Percentiles rank a stretch among this genome's conserved stretches.
phyloP scores from a whole-genome alignment of 2,888 invertebrate genomes.

The Apamea anceps region DNA sequence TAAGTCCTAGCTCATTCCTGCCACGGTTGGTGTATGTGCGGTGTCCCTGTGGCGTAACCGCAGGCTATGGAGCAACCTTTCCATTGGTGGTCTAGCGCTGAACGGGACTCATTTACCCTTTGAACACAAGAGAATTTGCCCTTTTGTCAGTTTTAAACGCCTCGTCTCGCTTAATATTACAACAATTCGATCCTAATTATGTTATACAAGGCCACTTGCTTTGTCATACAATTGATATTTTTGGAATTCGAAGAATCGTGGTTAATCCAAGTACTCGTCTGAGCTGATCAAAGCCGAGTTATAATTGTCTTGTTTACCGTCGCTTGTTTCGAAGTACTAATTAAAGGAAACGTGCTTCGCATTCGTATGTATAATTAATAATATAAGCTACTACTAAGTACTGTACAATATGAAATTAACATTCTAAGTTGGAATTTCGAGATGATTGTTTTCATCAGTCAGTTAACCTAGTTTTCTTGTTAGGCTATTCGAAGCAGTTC shows the following conservation, averaged over 20 bases:
- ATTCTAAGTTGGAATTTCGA: background rate
- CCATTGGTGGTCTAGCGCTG: conserved; percentile 38
- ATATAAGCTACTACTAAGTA: background rate
- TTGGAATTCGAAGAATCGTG: conserved; percentile 16
- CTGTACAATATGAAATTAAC: conserved; percentile 8
- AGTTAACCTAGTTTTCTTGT: conserved; percentile 6
- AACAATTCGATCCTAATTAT: conserved; percentile 27
- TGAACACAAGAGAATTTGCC: conserved; percentile 40
- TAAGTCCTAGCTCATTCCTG: conserved; percentile 56
- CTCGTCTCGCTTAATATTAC: conserved; percentile 19
- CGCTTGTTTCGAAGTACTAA: conserved; percentile 27
- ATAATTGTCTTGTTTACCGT: conserved; percentile 38
- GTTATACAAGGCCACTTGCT: conserved; percentile 22
- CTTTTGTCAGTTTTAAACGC: conserved; percentile 25
- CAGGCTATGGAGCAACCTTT: conserved; percentile 59
- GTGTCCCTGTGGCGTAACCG: conserved; percentile 45
- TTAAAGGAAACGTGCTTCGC: conserved; percentile 12
- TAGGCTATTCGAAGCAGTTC: background rate
- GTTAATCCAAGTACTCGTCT: conserved; percentile 30
- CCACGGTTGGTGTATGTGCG: conserved; percentile 34
- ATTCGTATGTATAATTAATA: conserved; percentile 25
- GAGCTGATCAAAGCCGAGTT: conserved; percentile 33
- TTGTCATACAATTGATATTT: conserved; percentile 43
- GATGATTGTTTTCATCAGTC: conserved; percentile 10
- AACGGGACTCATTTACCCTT: conserved; percentile 32